A percentile compares a stretch with the other conserved stretches of the same genome.
Conservation (phyloP, 2,888 invertebrate genomes). For the Drosophila conformis region DNA sequence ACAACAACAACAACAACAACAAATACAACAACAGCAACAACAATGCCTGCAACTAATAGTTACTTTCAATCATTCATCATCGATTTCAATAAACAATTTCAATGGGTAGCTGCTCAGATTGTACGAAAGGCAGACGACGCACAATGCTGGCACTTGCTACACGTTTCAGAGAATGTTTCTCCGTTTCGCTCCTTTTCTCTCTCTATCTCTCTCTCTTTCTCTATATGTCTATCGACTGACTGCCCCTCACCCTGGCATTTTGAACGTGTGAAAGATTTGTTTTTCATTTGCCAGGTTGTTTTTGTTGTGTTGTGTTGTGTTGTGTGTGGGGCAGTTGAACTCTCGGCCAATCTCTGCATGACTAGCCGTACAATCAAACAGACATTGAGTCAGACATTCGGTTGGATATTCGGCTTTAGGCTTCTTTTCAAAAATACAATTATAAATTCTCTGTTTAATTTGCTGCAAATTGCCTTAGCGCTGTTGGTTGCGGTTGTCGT, state of each 20-base stretch:
- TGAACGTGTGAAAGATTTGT: constrained; percentile 76
- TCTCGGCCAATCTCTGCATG: constrained; percentile 57
- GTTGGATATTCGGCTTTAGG: constrained; percentile 53
- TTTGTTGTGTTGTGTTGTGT: constrained; percentile 9
- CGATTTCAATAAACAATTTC: constrained; percentile 80
- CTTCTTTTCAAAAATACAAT: constrained; percentile 51
- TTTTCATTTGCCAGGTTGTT: constrained; percentile 54
- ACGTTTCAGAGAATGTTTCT: constrained; percentile 26
- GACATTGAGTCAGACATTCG: constrained; percentile 25
- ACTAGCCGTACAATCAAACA: constrained; percentile 49
- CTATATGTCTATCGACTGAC: background rate
- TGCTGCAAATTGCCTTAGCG: constrained; percentile 43
- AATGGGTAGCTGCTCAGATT: constrained; percentile 58
- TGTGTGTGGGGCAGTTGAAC: constrained; percentile 58
- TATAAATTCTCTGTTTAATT: constrained; percentile 40
- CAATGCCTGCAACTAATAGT: constrained; percentile 66
- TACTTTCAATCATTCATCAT: constrained; percentile 79
- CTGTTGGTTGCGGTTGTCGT: constrained; percentile 3
- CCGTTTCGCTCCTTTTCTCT: background rate
- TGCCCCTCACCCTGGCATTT: constrained; percentile 25
- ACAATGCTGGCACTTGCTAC: constrained; percentile 60
- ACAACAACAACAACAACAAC: constrained; percentile 42
- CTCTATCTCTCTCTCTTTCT: background rate
- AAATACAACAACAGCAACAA: constrained; percentile 28
- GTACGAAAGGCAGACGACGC: constrained; percentile 54